Base-by-base conservation (phyloP, 2,888 invertebrate genomes). In the Ypsolopha sequella region DNA sequence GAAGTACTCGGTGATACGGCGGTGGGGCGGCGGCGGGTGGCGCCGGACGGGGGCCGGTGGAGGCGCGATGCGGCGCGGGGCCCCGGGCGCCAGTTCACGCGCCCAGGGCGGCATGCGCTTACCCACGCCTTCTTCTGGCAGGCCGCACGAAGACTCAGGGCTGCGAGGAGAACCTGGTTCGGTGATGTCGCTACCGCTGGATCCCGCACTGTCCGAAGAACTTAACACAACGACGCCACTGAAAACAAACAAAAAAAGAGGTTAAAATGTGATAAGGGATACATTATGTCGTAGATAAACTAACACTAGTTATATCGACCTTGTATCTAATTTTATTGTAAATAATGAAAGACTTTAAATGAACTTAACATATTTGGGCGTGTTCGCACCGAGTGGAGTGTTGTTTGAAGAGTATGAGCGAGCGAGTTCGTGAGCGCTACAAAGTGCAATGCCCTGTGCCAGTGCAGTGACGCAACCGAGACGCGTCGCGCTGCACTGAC, bases 111-210 rank as follows among this genome's bases (percentile, higher is more conserved):
- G 85, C 84, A 84, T 84, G 68, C 84, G 84, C 84, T 76, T 65
- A 60, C 68, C 59, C 65, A 68, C 73, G 64, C 69, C 63, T 61
- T 90, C 89, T 59, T 89, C 90, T 70, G 88, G 87, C 66, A 87
- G 80, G 77, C 90, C 78, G 73, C 84, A 76, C 67, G 76, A 74
- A 59, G 90, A 88, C 66, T 88, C 87, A 60, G 92, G 91, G 78
- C 93, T 94, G 80, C 91, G 93, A 63, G 95, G 95, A 54, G 95
- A 95, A 58, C 93, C 93, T 52, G 95, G 95, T 78, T 95, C 95
- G 63, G 94, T 94, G 78, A 94, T 93, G 85, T 95, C 95, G 81
- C 94, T 95, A 64, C 89, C 84, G 65, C 89, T 89, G 88, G 74
- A 87, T 66, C 90, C 91, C 66, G 91, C 89, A 58, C 91, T 93